Conservation (phyloP, 2,113 vertebrate species). For the Petrocephalus microphthalmus region DNA sequence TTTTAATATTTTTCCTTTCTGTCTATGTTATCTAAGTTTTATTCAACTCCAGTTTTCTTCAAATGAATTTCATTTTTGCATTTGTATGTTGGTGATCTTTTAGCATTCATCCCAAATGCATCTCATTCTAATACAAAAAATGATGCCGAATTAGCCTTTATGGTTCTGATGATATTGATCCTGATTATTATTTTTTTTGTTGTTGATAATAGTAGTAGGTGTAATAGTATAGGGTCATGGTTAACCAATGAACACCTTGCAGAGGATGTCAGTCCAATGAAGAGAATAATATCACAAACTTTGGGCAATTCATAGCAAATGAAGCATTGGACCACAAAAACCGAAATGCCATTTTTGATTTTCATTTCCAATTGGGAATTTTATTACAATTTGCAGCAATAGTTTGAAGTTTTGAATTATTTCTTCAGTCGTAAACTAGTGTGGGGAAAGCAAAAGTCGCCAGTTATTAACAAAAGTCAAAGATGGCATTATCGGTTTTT, state of each 20-base stretch:
- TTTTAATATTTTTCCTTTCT: background rate
- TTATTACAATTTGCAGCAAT: background rate
- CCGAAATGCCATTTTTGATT: background rate
- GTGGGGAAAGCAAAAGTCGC: background rate
- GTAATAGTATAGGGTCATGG: background rate
- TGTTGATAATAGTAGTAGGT: background rate
- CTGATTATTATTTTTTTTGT: background rate
- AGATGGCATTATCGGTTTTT: background rate
- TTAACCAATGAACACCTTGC: background rate
- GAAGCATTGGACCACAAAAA: background rate
- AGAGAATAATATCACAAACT: background rate
- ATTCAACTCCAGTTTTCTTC: background rate
- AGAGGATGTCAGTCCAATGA: background rate
- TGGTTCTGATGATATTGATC: background rate
- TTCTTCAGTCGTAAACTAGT: background rate
- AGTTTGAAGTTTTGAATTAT: background rate
- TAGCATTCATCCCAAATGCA: background rate
- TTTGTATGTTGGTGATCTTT: background rate
- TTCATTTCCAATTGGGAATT: background rate
- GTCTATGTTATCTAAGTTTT: background rate
- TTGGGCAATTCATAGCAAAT: background rate
- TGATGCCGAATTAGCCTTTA: background rate
- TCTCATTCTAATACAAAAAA: background rate
- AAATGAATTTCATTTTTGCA: background rate
- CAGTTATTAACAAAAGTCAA: background rate